Conservation (phyloP, 2,113 vertebrate species). For the Australoheros scitulus region DNA sequence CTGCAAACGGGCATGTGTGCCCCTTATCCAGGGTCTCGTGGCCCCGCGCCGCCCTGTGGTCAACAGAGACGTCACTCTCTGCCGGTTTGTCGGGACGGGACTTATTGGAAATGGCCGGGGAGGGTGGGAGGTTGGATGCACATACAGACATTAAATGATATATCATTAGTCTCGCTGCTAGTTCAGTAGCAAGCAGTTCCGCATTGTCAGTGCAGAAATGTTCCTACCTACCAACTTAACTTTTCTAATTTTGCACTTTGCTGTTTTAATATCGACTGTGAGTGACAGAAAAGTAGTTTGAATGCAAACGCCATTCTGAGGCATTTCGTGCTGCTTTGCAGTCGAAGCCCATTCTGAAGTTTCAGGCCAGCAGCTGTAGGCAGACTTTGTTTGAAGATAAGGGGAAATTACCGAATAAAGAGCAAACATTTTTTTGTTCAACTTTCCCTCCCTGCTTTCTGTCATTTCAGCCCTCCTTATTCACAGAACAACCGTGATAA, state of each 20-base stretch:
- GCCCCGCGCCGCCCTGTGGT: constrained; percentile 66
- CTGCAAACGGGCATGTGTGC: constrained; percentile 71
- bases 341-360: not conserved
- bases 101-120: not conserved
- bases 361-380: constrained; percentile 26
- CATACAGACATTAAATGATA: constrained; percentile 7
- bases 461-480: constrained; percentile 78
- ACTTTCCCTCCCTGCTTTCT: constrained; percentile 25
- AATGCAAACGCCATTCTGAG: constrained; percentile 14
- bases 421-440: constrained; percentile 12
- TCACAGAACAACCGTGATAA: constrained; percentile 83
- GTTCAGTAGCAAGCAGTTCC: not conserved
- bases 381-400: constrained; percentile 55
- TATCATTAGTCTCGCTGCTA: not conserved
- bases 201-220: not conserved
- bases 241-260: constrained; percentile 5
- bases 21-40: constrained; percentile 77
- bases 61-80: constrained; percentile 73
- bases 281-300: not conserved
- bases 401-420: constrained; percentile 40
- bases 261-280: constrained; percentile 22
- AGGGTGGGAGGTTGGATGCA: not conserved
- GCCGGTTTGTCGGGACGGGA: constrained; percentile 14
- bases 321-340: constrained; percentile 22
- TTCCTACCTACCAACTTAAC: constrained; percentile 3